phyloP scores from a whole-genome alignment of 1,140 invertebrate species.

The Drosophila kohkoa region DNA sequence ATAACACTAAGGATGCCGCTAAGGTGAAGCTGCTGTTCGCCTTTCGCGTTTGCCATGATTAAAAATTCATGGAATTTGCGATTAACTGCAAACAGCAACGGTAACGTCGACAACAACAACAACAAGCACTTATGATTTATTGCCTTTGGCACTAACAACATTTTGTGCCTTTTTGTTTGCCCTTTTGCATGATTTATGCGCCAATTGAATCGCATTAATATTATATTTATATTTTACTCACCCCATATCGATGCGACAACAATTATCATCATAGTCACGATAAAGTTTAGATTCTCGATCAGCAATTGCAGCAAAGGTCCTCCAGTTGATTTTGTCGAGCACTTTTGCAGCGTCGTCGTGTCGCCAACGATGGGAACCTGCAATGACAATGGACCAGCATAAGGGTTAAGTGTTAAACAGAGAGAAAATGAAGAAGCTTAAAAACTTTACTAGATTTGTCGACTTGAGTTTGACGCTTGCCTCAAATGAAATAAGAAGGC shows the following conservation, averaged over 20 bases:
- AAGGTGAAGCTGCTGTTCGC: conserved; percentile 1
- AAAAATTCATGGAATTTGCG: conserved; percentile 70
- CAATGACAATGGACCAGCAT: conserved; percentile 32
- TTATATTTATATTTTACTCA: conserved; percentile 45
- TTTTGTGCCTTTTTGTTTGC: conserved; percentile 16
- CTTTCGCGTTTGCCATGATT: conserved; percentile 45
- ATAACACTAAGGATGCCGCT: conserved; percentile 39
- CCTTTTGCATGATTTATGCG: conserved; percentile 44
- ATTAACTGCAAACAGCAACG: conserved; percentile 61
- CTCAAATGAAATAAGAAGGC: not conserved
- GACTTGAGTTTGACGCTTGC: conserved; percentile 6
- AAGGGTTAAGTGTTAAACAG: conserved; percentile 14
- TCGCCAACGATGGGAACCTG: conserved; percentile 67
- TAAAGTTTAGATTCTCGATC: conserved; percentile 73
- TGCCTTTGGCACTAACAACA: conserved; percentile 20
- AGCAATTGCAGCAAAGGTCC: conserved; percentile 60
- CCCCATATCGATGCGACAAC: conserved; percentile 63
- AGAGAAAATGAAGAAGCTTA: not conserved
- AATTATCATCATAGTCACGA: conserved; percentile 56
- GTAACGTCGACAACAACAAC: conserved; percentile 5
- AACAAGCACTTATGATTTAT: conserved; percentile 57
- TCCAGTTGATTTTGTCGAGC: conserved; percentile 36
- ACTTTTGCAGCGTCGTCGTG: conserved; percentile 58
- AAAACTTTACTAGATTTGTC: not conserved
- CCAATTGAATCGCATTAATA: conserved; percentile 46